Conservation (phyloP, 2,113 vertebrate genomes). For the Ramphastos sulfuratus region DNA sequence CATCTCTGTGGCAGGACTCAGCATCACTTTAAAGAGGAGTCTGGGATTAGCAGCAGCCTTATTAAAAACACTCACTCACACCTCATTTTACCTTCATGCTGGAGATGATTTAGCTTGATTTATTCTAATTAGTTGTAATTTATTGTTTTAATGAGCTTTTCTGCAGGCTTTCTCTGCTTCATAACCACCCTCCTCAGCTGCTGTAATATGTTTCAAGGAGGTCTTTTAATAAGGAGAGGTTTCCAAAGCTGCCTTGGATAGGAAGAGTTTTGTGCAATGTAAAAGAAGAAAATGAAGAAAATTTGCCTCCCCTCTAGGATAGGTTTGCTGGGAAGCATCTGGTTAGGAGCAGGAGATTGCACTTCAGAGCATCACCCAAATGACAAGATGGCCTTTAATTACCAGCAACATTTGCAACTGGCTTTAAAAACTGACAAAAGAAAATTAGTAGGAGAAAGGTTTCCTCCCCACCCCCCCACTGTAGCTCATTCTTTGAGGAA, state of each 20-base stretch:
- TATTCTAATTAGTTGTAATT: conserved; percentile 68
- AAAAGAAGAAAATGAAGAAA: neutral
- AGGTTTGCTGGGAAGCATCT: neutral
- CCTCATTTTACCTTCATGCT: conserved; percentile 52
- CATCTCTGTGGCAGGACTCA: conserved; percentile 15
- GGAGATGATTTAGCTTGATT: conserved; percentile 61
- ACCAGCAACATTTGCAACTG: neutral
- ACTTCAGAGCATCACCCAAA: neutral
- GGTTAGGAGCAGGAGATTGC: neutral
- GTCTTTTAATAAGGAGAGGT: neutral
- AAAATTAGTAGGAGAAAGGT: neutral
- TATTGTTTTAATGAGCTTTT: conserved; percentile 72
- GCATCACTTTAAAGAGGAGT: neutral
- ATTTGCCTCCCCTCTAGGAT: neutral
- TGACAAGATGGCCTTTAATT: neutral
- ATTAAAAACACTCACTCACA: conserved; percentile 56
- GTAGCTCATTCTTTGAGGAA: neutral
- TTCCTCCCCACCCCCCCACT: neutral
- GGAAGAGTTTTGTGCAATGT: neutral
- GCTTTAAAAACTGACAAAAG: neutral
- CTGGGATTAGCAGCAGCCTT: neutral
- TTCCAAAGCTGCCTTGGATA: neutral
- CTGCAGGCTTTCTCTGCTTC: conserved; percentile 55
- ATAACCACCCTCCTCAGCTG: neutral
- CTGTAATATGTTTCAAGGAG: neutral